Evolutionary conservation across 2,113 vertebrate species (phyloP), one percentile per base, ranked within the genome.

Genomic region (Elachura formosa): DNA sequence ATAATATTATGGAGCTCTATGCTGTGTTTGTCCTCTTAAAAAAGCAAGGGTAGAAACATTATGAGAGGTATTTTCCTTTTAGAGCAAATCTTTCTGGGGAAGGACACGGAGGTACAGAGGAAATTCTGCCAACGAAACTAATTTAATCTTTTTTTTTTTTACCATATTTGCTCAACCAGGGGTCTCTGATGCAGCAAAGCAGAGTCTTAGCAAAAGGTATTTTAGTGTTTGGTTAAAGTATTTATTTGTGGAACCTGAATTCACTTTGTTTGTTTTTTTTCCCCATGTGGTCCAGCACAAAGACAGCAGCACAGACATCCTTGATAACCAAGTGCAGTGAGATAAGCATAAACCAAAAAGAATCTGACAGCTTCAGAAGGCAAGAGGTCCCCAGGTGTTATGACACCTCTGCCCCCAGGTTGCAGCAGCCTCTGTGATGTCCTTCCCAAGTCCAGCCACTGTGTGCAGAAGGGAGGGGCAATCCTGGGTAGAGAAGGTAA

Each of bases 1-100:
- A n/a, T 43, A 51, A 54, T 31, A 10, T 51, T 29, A 14, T 28
- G 63, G 56, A 71, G 21, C 26, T 0, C 0, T 15, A 4, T 13
- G 36, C 54, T 58, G 21, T 48, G 11, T 55, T 73, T 86, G 73
- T 87, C 28, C 33, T 82, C 72, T 68, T 36, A 38, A 82, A 16
- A 41, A 49, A 74, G 14, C 28, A 67, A 58, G 36, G n/a, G 11
- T 12, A 64, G 59, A 59, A 86, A 74, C 41, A 8, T 34, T 25
- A 63, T 4, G 24, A 36, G 12, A 41, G 69, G 22, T 43, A 7
- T 76, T 93, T 83, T 93, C 46, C 31, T 89, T 66, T 62, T 55
- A 26, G 46, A 88, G 43, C n/a, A 85, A 45, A 67, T 71, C 45
- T 6, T 71, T 58, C 41, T 63, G 52, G 16, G 48, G n/a, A 80